These are phyloP conservation scores for Tetragnatha montana DNA, from an alignment of 2,888 invertebrate genomes.

Conservation along the genomic window DNA sequence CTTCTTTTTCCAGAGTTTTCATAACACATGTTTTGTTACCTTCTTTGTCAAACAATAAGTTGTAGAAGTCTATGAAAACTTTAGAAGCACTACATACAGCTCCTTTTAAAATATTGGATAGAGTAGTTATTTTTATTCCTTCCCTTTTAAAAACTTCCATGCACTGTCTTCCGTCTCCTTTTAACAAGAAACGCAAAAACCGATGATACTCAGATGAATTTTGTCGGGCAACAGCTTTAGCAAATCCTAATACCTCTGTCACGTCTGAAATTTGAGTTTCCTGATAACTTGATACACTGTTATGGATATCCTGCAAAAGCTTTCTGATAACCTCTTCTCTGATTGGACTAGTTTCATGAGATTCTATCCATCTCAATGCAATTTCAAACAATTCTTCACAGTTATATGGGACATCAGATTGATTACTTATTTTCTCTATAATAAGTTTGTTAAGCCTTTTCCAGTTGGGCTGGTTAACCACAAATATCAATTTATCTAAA, in stretches of 20 bases:
- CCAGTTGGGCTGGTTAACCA: slow-evolving; percentile 35
- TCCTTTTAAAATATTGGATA: no score
- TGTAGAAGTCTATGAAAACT: slow-evolving; percentile 4
- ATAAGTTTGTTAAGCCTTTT: slow-evolving; percentile 43
- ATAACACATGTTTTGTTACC: slow-evolving; percentile 3
- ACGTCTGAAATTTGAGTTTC: slow-evolving; percentile 33
- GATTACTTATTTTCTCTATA: slow-evolving; percentile 36
- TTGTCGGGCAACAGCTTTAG: slow-evolving; percentile 47
- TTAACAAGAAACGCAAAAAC: slow-evolving; percentile 40
- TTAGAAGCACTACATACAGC: no score
- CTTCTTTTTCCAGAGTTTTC: not conserved
- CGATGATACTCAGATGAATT: slow-evolving; percentile 26
- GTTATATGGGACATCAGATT: slow-evolving; percentile 46
- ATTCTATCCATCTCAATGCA: slow-evolving; percentile 52
- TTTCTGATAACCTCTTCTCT: slow-evolving; percentile 35
- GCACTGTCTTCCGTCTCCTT: slow-evolving; percentile 39
- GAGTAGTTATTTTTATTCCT: no score
- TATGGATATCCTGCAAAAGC: slow-evolving; percentile 37
- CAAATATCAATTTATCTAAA: slow-evolving; percentile 47
- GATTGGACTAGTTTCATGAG: slow-evolving; percentile 47
- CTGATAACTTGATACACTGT: slow-evolving; percentile 38
- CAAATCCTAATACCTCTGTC: slow-evolving; percentile 45
- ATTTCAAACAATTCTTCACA: slow-evolving; percentile 57
- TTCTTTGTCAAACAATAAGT: slow-evolving; percentile 9
- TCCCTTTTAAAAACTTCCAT: not conserved